A percentile compares a stretch with the other conserved stretches of the same genome.
These are phyloP conservation scores for Orientallactaga bullata DNA, from an alignment of 2,113 vertebrate species.

Conservation along the genomic window DNA sequence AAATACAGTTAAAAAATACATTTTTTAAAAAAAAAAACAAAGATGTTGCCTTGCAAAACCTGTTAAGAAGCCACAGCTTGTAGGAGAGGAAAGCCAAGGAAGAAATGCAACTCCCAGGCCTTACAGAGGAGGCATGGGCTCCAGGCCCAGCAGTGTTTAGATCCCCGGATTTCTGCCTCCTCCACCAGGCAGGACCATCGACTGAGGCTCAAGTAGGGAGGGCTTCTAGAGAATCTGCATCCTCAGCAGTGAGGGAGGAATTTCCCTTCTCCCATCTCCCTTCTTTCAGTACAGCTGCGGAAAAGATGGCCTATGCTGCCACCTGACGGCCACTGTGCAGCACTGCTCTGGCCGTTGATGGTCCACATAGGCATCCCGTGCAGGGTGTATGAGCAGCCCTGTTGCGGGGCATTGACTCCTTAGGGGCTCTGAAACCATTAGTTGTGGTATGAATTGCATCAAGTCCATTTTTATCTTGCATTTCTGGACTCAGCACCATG, in stretches of 20 bases:
- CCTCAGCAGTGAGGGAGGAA: too few species aligned
- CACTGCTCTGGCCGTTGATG: not conserved
- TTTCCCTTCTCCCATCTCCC: too few species aligned
- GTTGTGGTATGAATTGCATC: not conserved
- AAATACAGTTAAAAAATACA: too few species aligned
- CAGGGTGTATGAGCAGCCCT: not conserved
- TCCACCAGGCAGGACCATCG: accelerated
- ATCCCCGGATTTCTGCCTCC: not conserved
- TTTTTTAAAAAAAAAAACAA: too few species aligned
- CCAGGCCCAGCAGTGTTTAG: not conserved
- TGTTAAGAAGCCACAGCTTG: not conserved
- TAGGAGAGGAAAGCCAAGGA: not conserved
- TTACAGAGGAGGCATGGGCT: not conserved
- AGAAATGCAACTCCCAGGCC: not conserved
- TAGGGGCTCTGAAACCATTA: not conserved
- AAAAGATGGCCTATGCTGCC: constrained; percentile 76
- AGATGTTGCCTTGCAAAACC: not conserved
- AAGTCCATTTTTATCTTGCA: not conserved
- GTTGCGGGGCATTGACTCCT: not conserved
- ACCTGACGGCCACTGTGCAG: constrained; percentile 53
- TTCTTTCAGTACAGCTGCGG: not conserved
- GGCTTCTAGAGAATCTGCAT: not conserved
- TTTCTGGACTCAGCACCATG: not conserved
- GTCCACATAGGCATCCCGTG: not conserved
- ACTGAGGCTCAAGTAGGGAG: not conserved